Conservation (phyloP, 2,113 vertebrate species). For the Eulemur rufifrons region DNA sequence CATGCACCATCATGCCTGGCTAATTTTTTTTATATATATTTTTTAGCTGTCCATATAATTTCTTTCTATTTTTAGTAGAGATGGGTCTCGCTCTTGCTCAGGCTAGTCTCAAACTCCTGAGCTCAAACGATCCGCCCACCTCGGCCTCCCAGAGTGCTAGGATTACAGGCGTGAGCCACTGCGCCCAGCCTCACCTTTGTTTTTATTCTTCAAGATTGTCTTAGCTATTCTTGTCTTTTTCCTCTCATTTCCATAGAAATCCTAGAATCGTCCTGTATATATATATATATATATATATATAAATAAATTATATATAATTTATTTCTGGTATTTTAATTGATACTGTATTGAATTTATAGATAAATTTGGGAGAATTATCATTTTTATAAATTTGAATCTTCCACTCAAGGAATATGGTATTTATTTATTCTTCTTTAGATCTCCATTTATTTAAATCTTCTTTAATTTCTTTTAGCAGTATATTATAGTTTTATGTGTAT, state of each 20-base stretch:
- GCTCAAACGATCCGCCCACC: no score
- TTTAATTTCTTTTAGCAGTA: background rate
- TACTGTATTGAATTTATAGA: background rate
- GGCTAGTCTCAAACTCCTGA: no score
- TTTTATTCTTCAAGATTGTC: background rate
- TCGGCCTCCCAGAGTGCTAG: no score
- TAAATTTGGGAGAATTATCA: background rate
- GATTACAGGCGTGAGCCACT: no score
- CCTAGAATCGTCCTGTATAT: background rate
- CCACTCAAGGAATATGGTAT: background rate
- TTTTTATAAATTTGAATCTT: conserved; percentile 25
- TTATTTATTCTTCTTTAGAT: background rate
- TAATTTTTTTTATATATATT: no score
- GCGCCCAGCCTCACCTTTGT: background rate
- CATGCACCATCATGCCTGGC: no score
- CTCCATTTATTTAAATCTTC: background rate
- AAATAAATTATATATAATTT: background rate
- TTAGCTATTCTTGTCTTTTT: background rate
- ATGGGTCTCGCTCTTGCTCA: no score
- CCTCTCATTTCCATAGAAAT: background rate
- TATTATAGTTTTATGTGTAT: background rate
- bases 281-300: background rate
- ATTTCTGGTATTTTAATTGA: background rate
- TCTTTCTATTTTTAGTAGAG: no score
- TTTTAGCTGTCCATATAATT: no score